Conservation (phyloP, 2,888 invertebrate genomes). For the Epinotia demarniana region DNA sequence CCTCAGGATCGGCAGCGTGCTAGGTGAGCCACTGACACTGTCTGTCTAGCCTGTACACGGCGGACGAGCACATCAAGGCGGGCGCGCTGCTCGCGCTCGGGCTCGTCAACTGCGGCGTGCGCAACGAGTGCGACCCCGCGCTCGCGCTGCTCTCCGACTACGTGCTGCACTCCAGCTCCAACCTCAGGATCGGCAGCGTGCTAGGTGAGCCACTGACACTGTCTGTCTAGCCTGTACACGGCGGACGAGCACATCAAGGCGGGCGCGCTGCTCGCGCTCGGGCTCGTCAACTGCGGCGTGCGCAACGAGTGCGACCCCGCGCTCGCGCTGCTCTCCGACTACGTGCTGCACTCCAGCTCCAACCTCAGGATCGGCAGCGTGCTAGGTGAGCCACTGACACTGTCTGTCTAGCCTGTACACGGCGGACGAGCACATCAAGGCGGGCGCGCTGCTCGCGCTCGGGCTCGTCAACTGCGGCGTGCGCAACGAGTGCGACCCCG, state of each 20-base stretch:
- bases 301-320: slow-evolving; percentile 99
- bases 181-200: slow-evolving; percentile 94
- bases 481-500: slow-evolving; percentile 99
- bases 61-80: slow-evolving; percentile 98
- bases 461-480: slow-evolving; percentile 99
- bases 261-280: slow-evolving; percentile 97
- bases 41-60: slow-evolving; percentile 95
- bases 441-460: slow-evolving; percentile 97
- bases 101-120: slow-evolving; percentile 98
- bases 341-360: slow-evolving; percentile 93
- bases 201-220: slow-evolving; percentile 75
- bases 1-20: slow-evolving; percentile 94
- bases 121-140: slow-evolving; percentile 99
- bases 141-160: slow-evolving; percentile 97
- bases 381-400: slow-evolving; percentile 74
- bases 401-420: no score
- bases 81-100: slow-evolving; percentile 98
- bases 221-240: slow-evolving; percentile 95
- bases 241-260: slow-evolving; percentile 98
- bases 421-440: slow-evolving; percentile 97
- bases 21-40: slow-evolving; percentile 74
- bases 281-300: slow-evolving; percentile 98
- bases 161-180: slow-evolving; percentile 92
- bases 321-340: slow-evolving; percentile 96
- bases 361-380: slow-evolving; percentile 95